phyloP scores from a whole-genome alignment of 64 coral and sea anemone species.

The Pocillopora damicornis region DNA sequence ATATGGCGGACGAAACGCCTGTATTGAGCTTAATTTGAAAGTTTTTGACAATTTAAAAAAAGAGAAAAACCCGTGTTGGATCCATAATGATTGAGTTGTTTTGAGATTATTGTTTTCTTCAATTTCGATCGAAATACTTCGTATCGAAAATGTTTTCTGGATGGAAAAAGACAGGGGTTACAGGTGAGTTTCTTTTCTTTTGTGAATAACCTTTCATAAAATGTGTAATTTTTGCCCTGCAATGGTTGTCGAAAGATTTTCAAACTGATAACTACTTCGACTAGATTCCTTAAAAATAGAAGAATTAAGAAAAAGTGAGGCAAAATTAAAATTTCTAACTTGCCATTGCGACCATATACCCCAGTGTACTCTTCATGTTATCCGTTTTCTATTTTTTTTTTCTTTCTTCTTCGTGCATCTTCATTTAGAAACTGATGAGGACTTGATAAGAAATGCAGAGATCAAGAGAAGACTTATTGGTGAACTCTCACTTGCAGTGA shows the following conservation, averaged over 20 bases:
- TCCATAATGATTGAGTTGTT: not conserved
- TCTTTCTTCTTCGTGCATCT: not conserved
- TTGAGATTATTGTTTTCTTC: not conserved
- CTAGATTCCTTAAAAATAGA: not conserved
- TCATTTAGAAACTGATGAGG: conserved; percentile 62
- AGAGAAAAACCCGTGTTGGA: not conserved
- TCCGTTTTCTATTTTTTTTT: not conserved
- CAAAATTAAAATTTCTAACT: too few relatives aligned
- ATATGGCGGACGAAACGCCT: not conserved
- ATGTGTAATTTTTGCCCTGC: not conserved
- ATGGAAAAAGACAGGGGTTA: not conserved
- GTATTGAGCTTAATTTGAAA: not conserved
- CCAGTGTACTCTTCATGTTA: not conserved
- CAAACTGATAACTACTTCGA: not conserved
- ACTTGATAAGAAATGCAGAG: conserved; percentile 55
- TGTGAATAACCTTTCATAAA: too few relatives aligned
- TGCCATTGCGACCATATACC: too few relatives aligned
- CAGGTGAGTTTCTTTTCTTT: not conserved
- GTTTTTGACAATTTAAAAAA: too few relatives aligned
- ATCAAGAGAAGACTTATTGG: conserved; percentile 74
- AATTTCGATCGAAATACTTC: not conserved
- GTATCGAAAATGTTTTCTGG: conserved; percentile 19
- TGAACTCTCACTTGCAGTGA: conserved; percentile 76
- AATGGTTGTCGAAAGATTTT: not conserved
- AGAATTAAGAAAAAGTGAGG: too few relatives aligned